Base-by-base conservation (phyloP, 1,140 invertebrate species). In the Caerostris extrusa region DNA sequence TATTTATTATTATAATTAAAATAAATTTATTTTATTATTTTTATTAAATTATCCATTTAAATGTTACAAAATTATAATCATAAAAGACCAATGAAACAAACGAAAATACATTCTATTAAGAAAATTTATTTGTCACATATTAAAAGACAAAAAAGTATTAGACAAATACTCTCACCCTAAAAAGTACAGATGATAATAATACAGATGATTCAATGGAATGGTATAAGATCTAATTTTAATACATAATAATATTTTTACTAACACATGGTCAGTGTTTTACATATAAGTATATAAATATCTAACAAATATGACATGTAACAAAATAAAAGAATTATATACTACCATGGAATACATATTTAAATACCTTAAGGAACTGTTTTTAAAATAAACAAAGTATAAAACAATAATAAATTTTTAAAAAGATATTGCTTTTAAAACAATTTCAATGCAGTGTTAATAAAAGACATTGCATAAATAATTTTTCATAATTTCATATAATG, bases 151-250 rank as follows among this genome's bases (percentile, higher is more conserved):
- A 77, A 77, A 77, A 77, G 71, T 34, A 77, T 34, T 77, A 8
- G 34, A 77, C 71, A 77, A 12, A 77, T 12, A 77, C 34, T 77
- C 50, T 77, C 71, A 77, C 71, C 71, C 5, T 77, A 14, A 77
- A 34, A 77, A 12, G 34, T 77, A 77, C 34, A 77, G 34, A 77
- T 77, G 71, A 77, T 34, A 77, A 77, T 77, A 77, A 77, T 77
- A 77, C 71, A 77, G 71, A 77, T 77, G 71, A 77, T 77, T 77
- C 53, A 77, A 77, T 77, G 71, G 71, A 77, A 77, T 77, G 71
- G 61, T 64, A 64, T 64, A 64, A 53, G 12, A 12, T 77, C 53
- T 50, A 77, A 77, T 77, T 77, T 8, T 77, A 50, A 77, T 64
- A 64, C 61, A 64, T 64, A 17, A 64, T 17, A 64, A 17, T 67